phyloP scores from a whole-genome alignment of 2,797 vertebrate genomes.

The Ambastaia sidthimunki region DNA sequence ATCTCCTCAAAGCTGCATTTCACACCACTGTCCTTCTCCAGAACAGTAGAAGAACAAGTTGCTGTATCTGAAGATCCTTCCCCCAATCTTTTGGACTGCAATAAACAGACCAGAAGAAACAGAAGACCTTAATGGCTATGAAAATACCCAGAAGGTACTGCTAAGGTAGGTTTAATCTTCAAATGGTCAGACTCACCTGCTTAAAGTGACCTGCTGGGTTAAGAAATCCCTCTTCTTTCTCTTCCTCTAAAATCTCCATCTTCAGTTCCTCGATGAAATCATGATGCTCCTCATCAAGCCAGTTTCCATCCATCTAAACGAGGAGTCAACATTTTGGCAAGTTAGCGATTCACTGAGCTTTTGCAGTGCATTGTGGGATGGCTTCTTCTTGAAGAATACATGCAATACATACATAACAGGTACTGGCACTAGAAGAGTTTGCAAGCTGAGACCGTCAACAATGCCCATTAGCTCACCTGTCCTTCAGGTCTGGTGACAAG shows the following conservation, averaged over 20 bases:
- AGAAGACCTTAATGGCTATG: background rate
- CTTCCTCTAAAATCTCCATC: conserved; percentile 90
- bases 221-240: conserved; percentile 77
- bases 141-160: background rate
- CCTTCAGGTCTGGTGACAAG: conserved; percentile 91
- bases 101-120: conserved; percentile 21
- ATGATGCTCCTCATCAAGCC: conserved; percentile 94
- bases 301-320: conserved; percentile 89
- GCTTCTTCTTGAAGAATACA: no score
- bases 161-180: background rate
- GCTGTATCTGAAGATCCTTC: conserved; percentile 90
- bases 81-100: conserved; percentile 81
- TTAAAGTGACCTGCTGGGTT: conserved; percentile 71
- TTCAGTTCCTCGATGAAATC: conserved; percentile 93
- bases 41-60: conserved; percentile 90
- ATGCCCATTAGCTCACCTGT: conserved; percentile 78
- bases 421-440: background rate
- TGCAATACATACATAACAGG: background rate
- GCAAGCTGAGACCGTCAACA: background rate
- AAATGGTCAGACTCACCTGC: conserved; percentile 72
- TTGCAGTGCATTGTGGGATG: no score
- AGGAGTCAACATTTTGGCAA: background rate
- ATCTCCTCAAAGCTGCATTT: conserved; percentile 86
- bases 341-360: no score
- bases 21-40: conserved; percentile 91